Evolutionary conservation across 2,113 vertebrate species (phyloP).

Genomic region (Paratilapia polleni): DNA sequence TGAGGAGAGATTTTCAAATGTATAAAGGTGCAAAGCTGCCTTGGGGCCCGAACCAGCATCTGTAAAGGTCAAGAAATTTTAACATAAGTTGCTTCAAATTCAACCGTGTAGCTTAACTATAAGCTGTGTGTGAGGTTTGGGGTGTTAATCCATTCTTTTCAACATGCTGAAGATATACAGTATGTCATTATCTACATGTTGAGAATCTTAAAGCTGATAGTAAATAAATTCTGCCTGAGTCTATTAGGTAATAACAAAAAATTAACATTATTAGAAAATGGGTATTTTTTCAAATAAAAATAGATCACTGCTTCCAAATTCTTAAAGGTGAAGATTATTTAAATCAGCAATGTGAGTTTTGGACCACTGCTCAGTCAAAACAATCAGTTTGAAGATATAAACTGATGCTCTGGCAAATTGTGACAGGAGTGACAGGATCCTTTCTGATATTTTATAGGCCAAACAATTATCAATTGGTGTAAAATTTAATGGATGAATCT

Average conservation of each 20-base stretch:
- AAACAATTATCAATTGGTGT: too few species aligned
- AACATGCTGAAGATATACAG: background rate
- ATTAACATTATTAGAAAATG: too few species aligned
- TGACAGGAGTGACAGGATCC: too few species aligned
- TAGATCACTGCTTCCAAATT: too few species aligned
- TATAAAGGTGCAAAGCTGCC: slow-evolving; percentile 18
- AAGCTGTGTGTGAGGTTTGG: background rate
- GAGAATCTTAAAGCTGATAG: background rate
- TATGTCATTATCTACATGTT: background rate
- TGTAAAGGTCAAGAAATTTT: slow-evolving; percentile 29
- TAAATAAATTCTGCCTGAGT: background rate
- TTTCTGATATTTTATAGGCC: too few species aligned
- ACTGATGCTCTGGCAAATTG: too few species aligned
- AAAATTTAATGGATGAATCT: background rate
- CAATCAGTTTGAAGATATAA: too few species aligned
- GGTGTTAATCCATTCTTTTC: background rate
- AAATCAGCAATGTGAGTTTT: too few species aligned
- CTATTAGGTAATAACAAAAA: background rate
- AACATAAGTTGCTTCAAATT: background rate
- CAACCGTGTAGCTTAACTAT: background rate
- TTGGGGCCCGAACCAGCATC: background rate
- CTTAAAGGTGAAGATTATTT: too few species aligned
- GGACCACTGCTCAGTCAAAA: too few species aligned
- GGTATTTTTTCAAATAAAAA: too few species aligned
- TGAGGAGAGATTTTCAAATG: background rate